Conservation (phyloP, 2,113 vertebrate genomes). For the Neolamprologus ventralis region DNA sequence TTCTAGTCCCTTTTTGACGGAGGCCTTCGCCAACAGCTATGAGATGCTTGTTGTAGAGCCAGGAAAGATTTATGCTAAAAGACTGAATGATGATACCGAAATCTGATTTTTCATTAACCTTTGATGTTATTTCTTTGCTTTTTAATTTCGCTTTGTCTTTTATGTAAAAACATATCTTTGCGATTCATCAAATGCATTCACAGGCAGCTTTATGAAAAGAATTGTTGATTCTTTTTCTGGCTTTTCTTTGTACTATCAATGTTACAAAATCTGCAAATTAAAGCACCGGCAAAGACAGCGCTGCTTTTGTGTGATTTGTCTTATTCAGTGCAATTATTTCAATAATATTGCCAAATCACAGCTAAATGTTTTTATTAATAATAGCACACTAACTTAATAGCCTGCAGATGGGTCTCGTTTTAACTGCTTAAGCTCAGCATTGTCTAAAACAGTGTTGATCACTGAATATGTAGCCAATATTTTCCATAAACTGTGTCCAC, state of each 20-base stretch:
- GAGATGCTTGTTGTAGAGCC: constrained; percentile 9
- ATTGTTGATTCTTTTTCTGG: accelerated
- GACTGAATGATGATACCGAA: not conserved
- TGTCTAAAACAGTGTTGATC: not conserved
- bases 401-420: accelerated
- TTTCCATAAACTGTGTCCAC: not conserved
- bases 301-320: not conserved
- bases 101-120: not conserved
- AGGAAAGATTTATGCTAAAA: not conserved
- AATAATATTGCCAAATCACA: not conserved
- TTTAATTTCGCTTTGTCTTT: not conserved
- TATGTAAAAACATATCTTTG: not conserved
- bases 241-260: not conserved
- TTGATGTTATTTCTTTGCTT: not conserved
- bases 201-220: accelerated
- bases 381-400: accelerated
- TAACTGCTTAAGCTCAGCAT: not conserved
- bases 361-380: not conserved
- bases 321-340: not conserved
- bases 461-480: not conserved
- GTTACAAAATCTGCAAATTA: not conserved
- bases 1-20: not conserved
- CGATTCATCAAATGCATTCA: not conserved
- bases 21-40: constrained; percentile 24
- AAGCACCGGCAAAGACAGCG: not conserved